A percentile compares a stretch with the other conserved stretches of the same genome.
These are phyloP conservation scores for Bombus breviceps DNA, from an alignment of 1,140 invertebrate genomes.

Conservation along the genomic window DNA sequence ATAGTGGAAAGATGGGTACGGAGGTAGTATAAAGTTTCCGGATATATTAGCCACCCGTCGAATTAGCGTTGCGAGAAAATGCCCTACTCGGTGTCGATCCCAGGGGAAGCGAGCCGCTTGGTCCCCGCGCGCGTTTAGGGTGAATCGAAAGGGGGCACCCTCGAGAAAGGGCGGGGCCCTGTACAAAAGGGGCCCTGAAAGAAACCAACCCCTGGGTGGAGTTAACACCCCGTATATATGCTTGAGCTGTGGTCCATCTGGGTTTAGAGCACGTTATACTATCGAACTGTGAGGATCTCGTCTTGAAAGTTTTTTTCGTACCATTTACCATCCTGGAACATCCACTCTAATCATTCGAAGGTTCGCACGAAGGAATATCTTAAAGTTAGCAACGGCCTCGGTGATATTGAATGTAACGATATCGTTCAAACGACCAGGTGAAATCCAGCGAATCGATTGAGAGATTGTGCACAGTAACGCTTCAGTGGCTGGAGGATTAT, in stretches of 20 bases:
- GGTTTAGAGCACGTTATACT: constrained; percentile 71
- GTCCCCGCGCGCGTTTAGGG: constrained; percentile 47
- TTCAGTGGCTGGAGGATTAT: constrained; percentile 44
- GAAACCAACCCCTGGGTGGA: constrained; percentile 82
- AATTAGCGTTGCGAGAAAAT: constrained; percentile 77
- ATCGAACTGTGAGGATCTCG: constrained; percentile 53
- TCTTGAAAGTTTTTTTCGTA: too few species aligned
- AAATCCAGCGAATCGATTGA: constrained; percentile 8
- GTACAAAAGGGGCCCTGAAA: constrained; percentile 68
- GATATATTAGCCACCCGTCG: constrained; percentile 73
- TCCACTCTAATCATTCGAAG: not conserved
- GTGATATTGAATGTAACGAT: not conserved
- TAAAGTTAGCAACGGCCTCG: not conserved
- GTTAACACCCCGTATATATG: constrained; percentile 76
- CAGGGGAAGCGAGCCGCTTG: constrained; percentile 59
- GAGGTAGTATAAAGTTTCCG: constrained; percentile 75
- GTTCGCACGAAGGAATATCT: not conserved
- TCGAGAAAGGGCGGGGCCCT: constrained; percentile 76
- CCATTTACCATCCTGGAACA: too few species aligned
- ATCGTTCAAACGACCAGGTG: not conserved
- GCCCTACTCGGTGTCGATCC: constrained; percentile 73
- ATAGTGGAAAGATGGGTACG: constrained; percentile 67
- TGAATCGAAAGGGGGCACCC: constrained; percentile 64
- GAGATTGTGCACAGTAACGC: constrained; percentile 1
- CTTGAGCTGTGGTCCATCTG: constrained; percentile 22